These are phyloP conservation scores for Atta colombica DNA, from an alignment of 1,140 invertebrate species.

Conservation along the genomic window DNA sequence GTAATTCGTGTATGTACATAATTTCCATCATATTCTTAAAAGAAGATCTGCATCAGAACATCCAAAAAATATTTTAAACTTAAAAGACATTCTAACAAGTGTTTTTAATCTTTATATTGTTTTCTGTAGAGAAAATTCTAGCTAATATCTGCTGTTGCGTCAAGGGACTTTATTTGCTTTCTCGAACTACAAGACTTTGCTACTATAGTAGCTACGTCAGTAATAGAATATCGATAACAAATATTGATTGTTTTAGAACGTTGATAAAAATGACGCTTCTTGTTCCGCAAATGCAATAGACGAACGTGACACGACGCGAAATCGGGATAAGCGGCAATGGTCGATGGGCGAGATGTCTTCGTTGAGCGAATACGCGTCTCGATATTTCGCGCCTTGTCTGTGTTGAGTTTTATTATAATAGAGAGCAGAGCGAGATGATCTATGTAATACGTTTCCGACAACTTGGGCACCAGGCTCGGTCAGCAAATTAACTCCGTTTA, in stretches of 20 bases:
- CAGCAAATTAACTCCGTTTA: slow-evolving; percentile 20
- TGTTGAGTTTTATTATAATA: neutral
- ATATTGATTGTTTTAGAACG: slow-evolving; percentile 33
- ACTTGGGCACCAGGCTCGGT: slow-evolving; percentile 33
- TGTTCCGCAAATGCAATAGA: neutral
- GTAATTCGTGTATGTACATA: neutral
- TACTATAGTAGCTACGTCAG: neutral
- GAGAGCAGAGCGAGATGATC: neutral
- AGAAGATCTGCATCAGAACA: neutral
- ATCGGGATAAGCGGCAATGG: neutral
- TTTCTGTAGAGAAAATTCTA: neutral
- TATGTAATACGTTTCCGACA: neutral
- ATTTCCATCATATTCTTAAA: neutral
- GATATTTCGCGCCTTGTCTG: neutral
- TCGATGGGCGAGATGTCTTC: slow-evolving; percentile 10
- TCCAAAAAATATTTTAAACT: neutral
- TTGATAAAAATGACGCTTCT: neutral
- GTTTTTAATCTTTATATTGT: neutral
- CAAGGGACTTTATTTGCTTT: neutral
- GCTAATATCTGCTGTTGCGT: neutral
- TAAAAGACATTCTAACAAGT: neutral
- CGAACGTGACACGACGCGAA: neutral
- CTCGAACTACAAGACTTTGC: neutral
- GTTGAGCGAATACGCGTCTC: neutral
- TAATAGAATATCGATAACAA: slow-evolving; percentile 28